These are phyloP conservation scores for Lucinisca nassula DNA, from an alignment of 2,888 invertebrate species.

Conservation along the genomic window DNA sequence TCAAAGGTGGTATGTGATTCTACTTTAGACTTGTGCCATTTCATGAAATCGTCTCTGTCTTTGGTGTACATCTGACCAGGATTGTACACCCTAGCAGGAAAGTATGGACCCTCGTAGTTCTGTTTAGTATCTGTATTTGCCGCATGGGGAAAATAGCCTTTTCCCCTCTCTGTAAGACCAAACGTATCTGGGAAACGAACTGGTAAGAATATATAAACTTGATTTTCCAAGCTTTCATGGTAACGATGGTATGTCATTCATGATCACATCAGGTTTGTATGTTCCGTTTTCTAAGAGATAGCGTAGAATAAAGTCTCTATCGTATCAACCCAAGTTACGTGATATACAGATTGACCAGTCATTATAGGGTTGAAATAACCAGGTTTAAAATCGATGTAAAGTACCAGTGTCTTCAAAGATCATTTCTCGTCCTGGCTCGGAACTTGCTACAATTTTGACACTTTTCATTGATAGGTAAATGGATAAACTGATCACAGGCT, in stretches of 20 bases:
- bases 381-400: not conserved
- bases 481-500: too few species aligned
- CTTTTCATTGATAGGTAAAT: too few species aligned
- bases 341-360: not conserved
- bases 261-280: too few species aligned
- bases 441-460: too few species aligned
- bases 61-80: conserved; percentile 41
- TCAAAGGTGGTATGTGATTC: too few species aligned
- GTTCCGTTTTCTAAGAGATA: too few species aligned
- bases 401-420: not conserved
- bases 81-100: conserved; percentile 39
- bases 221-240: too few species aligned
- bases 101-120: conserved; percentile 62
- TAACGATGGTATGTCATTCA: too few species aligned
- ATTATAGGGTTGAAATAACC: not conserved
- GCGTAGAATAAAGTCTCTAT: too few species aligned
- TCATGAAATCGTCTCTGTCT: conserved; percentile 45
- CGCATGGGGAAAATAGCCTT: conserved; percentile 67
- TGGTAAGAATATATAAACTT: too few species aligned
- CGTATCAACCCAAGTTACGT: not conserved
- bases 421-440: too few species aligned
- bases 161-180: conserved; percentile 46
- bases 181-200: too few species aligned
- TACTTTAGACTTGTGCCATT: conserved; percentile 33
- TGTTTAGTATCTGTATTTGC: conserved; percentile 54